Percentiles rank a stretch among this genome's conserved stretches.
phyloP scores from a whole-genome alignment of 2,113 vertebrate genomes.

The Gymnarchus niloticus region DNA sequence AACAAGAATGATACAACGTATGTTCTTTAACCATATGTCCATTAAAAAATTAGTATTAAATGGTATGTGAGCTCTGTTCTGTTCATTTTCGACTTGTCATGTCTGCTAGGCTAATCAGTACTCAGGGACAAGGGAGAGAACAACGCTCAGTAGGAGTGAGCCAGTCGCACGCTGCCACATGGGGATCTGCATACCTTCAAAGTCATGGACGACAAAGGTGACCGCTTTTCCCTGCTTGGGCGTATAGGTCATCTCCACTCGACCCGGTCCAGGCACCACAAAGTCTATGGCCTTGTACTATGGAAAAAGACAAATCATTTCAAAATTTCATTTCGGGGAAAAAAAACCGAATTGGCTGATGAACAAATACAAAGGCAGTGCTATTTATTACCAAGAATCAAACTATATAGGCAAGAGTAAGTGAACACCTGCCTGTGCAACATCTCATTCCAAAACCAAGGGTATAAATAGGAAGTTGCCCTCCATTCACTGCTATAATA shows the following conservation, averaged over 20 bases:
- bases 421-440: too few species aligned
- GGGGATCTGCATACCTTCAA: conserved; percentile 69
- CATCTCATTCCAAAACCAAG: too few species aligned
- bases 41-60: neutral
- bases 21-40: neutral
- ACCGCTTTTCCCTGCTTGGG: conserved; percentile 70
- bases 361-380: too few species aligned
- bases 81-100: neutral
- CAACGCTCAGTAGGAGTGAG: neutral
- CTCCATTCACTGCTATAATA: too few species aligned
- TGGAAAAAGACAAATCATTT: neutral
- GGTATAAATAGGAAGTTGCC: too few species aligned
- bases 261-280: conserved; percentile 87
- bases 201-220: conserved; percentile 77
- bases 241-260: conserved; percentile 87
- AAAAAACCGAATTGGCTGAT: too few species aligned
- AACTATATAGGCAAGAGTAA: too few species aligned
- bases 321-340: neutral
- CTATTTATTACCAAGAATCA: too few species aligned
- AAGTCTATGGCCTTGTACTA: conserved; percentile 98
- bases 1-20: neutral
- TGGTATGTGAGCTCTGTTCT: neutral
- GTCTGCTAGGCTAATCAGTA: too few species aligned
- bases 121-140: neutral
- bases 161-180: neutral